These are phyloP conservation scores for Cheilosia pagana DNA, from an alignment of 2,888 invertebrate species.

Conservation along the genomic window DNA sequence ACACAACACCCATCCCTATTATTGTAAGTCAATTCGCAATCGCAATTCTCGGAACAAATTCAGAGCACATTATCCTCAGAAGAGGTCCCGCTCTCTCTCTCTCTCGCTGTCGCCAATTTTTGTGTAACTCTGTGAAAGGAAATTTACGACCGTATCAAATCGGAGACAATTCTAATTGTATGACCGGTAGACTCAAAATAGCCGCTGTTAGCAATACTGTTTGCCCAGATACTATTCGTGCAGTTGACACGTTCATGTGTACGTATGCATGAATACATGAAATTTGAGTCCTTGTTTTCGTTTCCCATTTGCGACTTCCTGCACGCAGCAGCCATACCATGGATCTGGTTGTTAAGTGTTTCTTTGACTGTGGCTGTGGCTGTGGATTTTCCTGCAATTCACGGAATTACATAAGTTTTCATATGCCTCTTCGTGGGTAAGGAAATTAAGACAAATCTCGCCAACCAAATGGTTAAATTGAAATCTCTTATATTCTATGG, in stretches of 20 bases:
- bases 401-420: conserved; percentile 63
- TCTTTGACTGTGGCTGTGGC: conserved; percentile 47
- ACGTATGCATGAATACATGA: conserved; percentile 27
- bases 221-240: neutral
- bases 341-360: conserved; percentile 45
- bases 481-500: conserved; percentile 64
- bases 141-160: conserved; percentile 67
- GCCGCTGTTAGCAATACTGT: conserved; percentile 39
- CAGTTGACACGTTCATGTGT: neutral
- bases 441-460: conserved; percentile 71
- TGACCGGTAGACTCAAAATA: conserved; percentile 54
- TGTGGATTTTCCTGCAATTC: conserved; percentile 48
- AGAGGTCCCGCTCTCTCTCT: neutral
- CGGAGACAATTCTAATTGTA: conserved; percentile 61
- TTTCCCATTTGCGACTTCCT: conserved; percentile 43
- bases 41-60: conserved; percentile 53
- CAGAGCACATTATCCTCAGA: conserved; percentile 30
- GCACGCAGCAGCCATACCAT: conserved; percentile 15
- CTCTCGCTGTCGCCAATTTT: conserved; percentile 69
- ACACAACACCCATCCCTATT: conserved; percentile 36
- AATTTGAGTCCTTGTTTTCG: conserved; percentile 70
- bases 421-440: conserved; percentile 22
- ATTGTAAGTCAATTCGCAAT: conserved; percentile 45
- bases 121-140: conserved; percentile 52
- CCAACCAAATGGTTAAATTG: conserved; percentile 62